Evolutionary conservation across 2,113 vertebrate species (phyloP).

Genomic region (Sinocyclocheilus anophthalmus): DNA sequence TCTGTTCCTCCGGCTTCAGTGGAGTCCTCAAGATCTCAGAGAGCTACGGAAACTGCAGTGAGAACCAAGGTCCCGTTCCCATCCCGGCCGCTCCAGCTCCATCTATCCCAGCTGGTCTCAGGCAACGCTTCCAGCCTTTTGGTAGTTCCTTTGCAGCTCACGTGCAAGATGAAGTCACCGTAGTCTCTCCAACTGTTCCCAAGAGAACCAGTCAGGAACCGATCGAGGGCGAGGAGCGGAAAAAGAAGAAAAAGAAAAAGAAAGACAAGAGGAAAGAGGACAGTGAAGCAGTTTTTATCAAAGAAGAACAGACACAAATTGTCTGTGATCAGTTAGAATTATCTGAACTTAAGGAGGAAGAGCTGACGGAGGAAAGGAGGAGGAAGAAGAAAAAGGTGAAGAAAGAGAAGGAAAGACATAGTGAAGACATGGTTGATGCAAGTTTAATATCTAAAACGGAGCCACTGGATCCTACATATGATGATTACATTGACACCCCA

Average conservation of each 20-base stretch:
- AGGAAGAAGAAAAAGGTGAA: slow-evolving; percentile 71
- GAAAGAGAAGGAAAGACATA: slow-evolving; percentile 59
- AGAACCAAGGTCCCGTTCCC: slow-evolving; percentile 57
- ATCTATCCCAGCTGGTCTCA: slow-evolving; percentile 67
- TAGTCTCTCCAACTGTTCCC: slow-evolving; percentile 25
- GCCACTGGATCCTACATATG: slow-evolving; percentile 49
- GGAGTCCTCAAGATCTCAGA: slow-evolving; percentile 75
- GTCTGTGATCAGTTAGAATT: slow-evolving; percentile 7
- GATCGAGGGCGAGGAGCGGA: slow-evolving; percentile 31
- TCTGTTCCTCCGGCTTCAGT: slow-evolving; percentile 63
- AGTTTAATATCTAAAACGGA: slow-evolving; percentile 67
- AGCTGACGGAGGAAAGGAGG: slow-evolving; percentile 52
- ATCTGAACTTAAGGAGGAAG: slow-evolving; percentile 22
- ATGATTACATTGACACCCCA: slow-evolving; percentile 31
- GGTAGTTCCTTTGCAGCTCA: slow-evolving; percentile 62
- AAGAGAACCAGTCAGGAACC: slow-evolving; percentile 12
- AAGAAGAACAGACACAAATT: slow-evolving; percentile 53
- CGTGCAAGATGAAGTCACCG: slow-evolving; percentile 34
- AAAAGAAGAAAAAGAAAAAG: slow-evolving; percentile 71
- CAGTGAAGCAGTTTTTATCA: slow-evolving; percentile 42
- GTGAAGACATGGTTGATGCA: slow-evolving; percentile 41
- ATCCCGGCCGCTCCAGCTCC: slow-evolving; percentile 68
- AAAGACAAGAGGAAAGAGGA: slow-evolving; percentile 44
- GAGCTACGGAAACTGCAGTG: slow-evolving; percentile 61
- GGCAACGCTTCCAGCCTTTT: slow-evolving; percentile 74